phyloP scores from a whole-genome alignment of 2,113 vertebrate genomes.

The Xyliphius kryptos region DNA sequence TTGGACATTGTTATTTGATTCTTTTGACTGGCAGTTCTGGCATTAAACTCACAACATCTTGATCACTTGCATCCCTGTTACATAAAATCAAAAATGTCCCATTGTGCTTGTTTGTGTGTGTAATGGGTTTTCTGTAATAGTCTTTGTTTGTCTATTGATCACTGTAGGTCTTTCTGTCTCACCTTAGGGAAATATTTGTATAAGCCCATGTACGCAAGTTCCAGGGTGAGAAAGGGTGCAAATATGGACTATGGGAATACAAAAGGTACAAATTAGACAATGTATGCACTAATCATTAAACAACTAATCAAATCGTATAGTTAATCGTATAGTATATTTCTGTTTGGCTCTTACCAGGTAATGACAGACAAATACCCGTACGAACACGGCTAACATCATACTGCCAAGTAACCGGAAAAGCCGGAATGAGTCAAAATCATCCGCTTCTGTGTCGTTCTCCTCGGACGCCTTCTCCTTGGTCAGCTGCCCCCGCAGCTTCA shows the following conservation, averaged over 20 bases:
- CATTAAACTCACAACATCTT: too few relatives aligned
- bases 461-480: constrained; percentile 76
- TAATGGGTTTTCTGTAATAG: too few relatives aligned
- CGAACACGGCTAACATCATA: constrained; percentile 78
- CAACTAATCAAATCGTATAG: too few relatives aligned
- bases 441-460: constrained; percentile 65
- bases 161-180: too few relatives aligned
- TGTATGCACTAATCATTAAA: too few relatives aligned
- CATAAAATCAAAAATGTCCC: too few relatives aligned
- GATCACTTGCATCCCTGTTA: too few relatives aligned
- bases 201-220: constrained; percentile 94
- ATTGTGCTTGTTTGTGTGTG: too few relatives aligned
- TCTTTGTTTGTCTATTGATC: too few relatives aligned
- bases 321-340: too few relatives aligned
- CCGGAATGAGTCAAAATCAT: constrained; percentile 88
- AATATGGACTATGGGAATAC: constrained; percentile 85
- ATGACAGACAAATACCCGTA: constrained; percentile 88
- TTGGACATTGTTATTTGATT: too few relatives aligned
- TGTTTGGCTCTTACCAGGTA: constrained; percentile 83
- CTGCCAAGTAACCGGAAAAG: constrained; percentile 85
- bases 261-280: constrained; percentile 15
- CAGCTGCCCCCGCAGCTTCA: constrained; percentile 87
- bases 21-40: too few relatives aligned
- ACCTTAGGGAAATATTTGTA: constrained; percentile 98
- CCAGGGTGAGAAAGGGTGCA: constrained; percentile 95